Conservation (phyloP, 2,797 vertebrate genomes). For the Sebastiscus tertius region DNA sequence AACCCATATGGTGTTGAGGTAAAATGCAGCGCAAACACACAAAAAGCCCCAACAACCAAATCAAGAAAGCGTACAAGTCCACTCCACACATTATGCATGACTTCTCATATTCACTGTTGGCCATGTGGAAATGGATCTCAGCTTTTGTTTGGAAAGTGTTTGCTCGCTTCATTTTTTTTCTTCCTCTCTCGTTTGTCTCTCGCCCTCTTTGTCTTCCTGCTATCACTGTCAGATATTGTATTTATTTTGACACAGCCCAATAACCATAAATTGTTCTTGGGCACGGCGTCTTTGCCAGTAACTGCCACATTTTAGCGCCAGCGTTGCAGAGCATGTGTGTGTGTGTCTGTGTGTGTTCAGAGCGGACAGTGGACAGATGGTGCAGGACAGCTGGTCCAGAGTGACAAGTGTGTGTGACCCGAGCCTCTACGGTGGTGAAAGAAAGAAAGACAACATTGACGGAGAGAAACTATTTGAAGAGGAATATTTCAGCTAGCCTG, state of each 20-base stretch:
- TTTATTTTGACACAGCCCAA: constrained; percentile 73
- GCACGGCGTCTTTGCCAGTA: constrained; percentile 49
- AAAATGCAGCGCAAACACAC: constrained; percentile 44
- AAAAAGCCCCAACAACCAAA: constrained; percentile 43
- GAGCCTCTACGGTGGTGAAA: constrained; percentile 79
- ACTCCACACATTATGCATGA: constrained; percentile 41
- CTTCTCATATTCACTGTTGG: constrained; percentile 48
- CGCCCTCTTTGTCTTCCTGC: constrained; percentile 27
- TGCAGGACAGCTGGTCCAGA: constrained; percentile 83
- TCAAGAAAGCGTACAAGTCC: constrained; percentile 7
- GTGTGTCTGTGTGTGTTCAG: constrained; percentile 29
- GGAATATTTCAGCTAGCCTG: constrained; percentile 81
- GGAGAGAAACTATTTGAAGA: constrained; percentile 85
- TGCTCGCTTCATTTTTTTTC: constrained; percentile 9
- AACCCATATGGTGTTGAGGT: constrained; percentile 54
- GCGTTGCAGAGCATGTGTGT: constrained; percentile 33
- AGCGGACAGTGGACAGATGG: constrained; percentile 83
- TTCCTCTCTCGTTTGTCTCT: neutral
- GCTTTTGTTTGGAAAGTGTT: constrained; percentile 56
- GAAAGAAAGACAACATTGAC: constrained; percentile 88
- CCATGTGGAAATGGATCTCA: constrained; percentile 55
- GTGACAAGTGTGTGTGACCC: constrained; percentile 84
- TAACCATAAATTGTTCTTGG: constrained; percentile 66
- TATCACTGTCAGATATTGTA: constrained; percentile 56
- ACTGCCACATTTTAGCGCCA: constrained; percentile 55